A percentile compares a stretch with the other conserved stretches of the same genome.
Evolutionary conservation across 2,888 invertebrate genomes (phyloP).

Genomic region (Pyrrhia umbra): DNA sequence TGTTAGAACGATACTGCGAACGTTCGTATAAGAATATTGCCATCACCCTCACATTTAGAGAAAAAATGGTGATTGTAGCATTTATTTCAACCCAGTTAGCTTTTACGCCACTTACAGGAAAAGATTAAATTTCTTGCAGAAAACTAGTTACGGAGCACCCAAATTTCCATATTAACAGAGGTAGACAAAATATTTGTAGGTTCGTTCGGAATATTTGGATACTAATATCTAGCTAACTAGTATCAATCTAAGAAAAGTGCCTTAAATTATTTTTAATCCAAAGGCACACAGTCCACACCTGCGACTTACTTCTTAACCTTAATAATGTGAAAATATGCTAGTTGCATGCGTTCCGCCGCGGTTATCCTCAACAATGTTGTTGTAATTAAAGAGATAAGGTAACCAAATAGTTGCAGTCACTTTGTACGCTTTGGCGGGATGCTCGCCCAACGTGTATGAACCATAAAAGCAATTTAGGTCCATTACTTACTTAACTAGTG

Average conservation of each 20-base stretch:
- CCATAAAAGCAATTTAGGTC: slow-evolving; percentile 25
- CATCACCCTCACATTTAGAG: neutral
- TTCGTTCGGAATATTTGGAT: neutral
- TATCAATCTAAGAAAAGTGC: too few relatives aligned
- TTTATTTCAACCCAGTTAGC: neutral
- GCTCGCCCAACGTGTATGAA: neutral
- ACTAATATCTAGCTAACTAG: neutral
- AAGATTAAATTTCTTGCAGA: neutral
- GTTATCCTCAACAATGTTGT: too few relatives aligned
- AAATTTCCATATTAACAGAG: neutral
- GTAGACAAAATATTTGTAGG: neutral
- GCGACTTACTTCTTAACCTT: too few relatives aligned
- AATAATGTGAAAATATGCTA: too few relatives aligned
- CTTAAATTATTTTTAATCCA: too few relatives aligned
- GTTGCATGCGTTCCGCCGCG: too few relatives aligned
- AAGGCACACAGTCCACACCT: too few relatives aligned
- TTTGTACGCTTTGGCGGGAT: neutral
- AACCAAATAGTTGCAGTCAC: neutral
- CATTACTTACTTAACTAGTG: slow-evolving; percentile 20
- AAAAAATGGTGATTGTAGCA: slow-evolving; percentile 2
- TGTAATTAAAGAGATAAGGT: too few relatives aligned
- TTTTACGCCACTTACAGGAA: neutral
- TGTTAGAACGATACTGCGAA: neutral
- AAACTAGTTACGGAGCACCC: slow-evolving; percentile 1
- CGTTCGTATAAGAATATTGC: neutral